Evolutionary conservation across 1,140 invertebrate species (phyloP), one percentile per base, ranked within the genome.

Genomic region (Heliconius congener): DNA sequence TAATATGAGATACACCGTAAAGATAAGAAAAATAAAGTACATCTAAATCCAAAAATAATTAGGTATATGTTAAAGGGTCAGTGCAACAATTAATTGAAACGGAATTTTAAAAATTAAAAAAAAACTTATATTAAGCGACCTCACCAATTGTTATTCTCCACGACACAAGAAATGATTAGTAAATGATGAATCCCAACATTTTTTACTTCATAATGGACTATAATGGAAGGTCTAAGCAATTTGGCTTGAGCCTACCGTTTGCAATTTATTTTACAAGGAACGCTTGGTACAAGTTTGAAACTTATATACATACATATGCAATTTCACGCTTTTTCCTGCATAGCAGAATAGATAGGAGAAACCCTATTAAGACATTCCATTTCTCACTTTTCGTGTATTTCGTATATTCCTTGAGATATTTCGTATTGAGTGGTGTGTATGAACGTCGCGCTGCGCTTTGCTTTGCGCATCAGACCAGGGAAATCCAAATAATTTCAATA

Each of bases 201-300:
- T 85, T 84, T 85, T 85, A 77, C 75, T 76, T 78, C 78, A 82
- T 79, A 81, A 83, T 77, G 80, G 70, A 57, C 72, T 78, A 90
- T 92, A 91, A 91, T 89, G 81, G 89, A 89, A 93, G 89, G 91
- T 88, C 90, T 89, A 84, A 91, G 82, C 91, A 90, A 93, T 93
- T 93, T 90, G 79, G 79, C 85, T 73, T 76, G 81, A 79, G 85
- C 86, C 84, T 88, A 90, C 89, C 76, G 83, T 83, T 84, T 83
- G 86, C 82, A 87, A 90, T 85, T 87, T 86, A 81, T 83, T 83
- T 85, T 80, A 80, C 73, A 78, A 80, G 72, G 76, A 78, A 79
- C 72, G 55, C 75, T 52, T 86, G 85, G 86, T 76, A 39, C 66
- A 86, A 86, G 79, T 83, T 16, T 83, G 9, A 77, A 66, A 66